Evolutionary conservation across 2,797 vertebrate species (phyloP).

Genomic region (Meriones psammophilus): DNA sequence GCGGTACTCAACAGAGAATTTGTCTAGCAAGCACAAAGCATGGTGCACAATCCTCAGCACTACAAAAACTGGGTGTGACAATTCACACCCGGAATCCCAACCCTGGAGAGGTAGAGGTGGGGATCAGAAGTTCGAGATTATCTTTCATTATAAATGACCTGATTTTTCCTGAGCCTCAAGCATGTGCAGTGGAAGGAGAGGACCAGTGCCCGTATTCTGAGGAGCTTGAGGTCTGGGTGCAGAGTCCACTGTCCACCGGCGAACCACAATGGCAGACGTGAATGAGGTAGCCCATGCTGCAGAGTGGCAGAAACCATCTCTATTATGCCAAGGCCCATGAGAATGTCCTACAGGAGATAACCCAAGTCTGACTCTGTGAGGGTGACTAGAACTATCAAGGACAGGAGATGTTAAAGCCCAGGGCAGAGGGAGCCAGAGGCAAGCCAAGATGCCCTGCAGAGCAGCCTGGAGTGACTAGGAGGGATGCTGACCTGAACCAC

Average conservation of each 20-base stretch:
- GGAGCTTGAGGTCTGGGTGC: background rate
- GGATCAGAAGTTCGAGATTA: background rate
- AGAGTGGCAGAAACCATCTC: background rate
- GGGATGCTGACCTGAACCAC: background rate
- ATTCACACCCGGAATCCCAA: background rate
- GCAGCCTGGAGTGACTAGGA: background rate
- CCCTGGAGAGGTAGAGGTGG: background rate
- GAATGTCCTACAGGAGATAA: background rate
- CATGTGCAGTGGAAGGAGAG: background rate
- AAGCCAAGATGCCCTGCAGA: too few species aligned
- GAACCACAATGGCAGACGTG: background rate
- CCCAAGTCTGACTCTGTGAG: background rate
- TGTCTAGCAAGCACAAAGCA: background rate
- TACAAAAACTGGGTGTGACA: background rate
- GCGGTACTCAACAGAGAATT: background rate
- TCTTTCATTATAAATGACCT: background rate
- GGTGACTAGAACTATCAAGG: background rate
- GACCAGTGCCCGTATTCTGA: background rate
- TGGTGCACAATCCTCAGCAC: background rate
- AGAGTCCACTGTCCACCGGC: background rate
- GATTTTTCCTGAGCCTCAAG: background rate
- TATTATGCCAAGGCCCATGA: too few species aligned
- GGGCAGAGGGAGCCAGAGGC: background rate
- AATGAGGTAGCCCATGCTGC: background rate
- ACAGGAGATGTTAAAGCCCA: background rate